Base-by-base conservation (phyloP, 1,140 invertebrate genomes). In the Drosophila gunungcola region DNA sequence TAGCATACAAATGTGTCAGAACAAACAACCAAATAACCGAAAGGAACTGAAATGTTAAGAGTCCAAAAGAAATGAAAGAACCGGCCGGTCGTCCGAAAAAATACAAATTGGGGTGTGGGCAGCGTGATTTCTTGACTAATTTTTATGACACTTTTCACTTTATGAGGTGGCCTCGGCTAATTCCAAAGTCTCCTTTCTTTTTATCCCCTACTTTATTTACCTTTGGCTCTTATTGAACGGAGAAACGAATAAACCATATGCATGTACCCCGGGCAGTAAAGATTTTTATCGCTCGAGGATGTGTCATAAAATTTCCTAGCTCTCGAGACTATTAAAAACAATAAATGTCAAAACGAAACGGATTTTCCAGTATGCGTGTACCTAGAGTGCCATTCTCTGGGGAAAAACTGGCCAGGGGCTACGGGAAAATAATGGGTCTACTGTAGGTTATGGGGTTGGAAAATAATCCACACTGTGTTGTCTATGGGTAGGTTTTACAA, bases 131-230 rank as follows among this genome's bases (percentile, higher is more conserved):
- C 84, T 88, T 88, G 84, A 88, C 84, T 88, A 88, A 88, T 88
- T 88, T 88, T 88, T 88, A 88, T 89, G 84, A 88, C 84, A 88
- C 84, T 88, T 88, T 88, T 89, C 84, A 88, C 73, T 88, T 88
- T 84, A 88, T 88, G 84, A 80, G 56, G 46, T 45, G 58, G 48
- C 25, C 54, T 56, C 55, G 54, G 75, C 78, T 79, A 79, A 86
- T 86, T 81, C 61, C 69, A 61, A 73, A 73, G 42, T 49, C 49
- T 64, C 43, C 54, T 34, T 70, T 54, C 45, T 78, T 70, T 43
- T 56, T 49, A 67, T 67, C 43, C 63, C 45, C 32, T 34, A 48
- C 39, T 54, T 62, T 69, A 64, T 61, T 78, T 74, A 75, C 69
- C 69, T 76, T 67, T 49, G 41, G 53, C 52, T 57, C 55, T 36